phyloP scores from a whole-genome alignment of 2,888 invertebrate species.

The Linnaemya vulpina region DNA sequence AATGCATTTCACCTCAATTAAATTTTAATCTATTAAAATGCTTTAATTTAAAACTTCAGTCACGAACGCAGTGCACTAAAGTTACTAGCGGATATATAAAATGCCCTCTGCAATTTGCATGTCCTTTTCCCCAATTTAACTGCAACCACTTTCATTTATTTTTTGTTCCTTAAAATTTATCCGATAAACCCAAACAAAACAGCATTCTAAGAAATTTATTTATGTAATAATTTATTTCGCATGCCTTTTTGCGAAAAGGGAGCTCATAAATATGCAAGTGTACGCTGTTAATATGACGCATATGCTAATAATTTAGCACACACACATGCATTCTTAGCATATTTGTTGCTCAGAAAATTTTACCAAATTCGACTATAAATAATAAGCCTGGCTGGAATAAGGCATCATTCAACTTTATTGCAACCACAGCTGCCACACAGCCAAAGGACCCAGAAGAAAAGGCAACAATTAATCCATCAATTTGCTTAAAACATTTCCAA shows the following conservation, averaged over 20 bases:
- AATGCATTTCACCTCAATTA: too few species aligned
- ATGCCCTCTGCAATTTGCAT: too few species aligned
- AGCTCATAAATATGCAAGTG: conserved; percentile 52
- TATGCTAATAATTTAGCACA: conserved; percentile 29
- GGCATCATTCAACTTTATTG: not conserved
- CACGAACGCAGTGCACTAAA: too few species aligned
- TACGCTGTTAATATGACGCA: conserved; percentile 47
- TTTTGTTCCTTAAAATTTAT: too few species aligned
- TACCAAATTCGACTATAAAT: conserved; percentile 37
- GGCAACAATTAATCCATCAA: not conserved
- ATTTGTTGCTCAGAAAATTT: not conserved
- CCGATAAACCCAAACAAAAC: too few species aligned
- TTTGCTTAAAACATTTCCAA: not conserved
- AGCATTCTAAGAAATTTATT: not conserved
- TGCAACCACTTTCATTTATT: too few species aligned
- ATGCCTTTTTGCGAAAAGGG: not conserved
- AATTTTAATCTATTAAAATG: too few species aligned
- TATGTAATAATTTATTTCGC: not conserved
- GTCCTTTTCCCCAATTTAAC: too few species aligned
- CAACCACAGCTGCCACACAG: not conserved
- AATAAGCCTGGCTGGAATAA: not conserved
- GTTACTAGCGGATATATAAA: too few species aligned
- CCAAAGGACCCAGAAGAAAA: not conserved
- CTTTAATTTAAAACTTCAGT: too few species aligned
- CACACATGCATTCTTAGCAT: not conserved